Base-by-base conservation (phyloP, 2,113 vertebrate species). In the Cyprinodon variegatus region DNA sequence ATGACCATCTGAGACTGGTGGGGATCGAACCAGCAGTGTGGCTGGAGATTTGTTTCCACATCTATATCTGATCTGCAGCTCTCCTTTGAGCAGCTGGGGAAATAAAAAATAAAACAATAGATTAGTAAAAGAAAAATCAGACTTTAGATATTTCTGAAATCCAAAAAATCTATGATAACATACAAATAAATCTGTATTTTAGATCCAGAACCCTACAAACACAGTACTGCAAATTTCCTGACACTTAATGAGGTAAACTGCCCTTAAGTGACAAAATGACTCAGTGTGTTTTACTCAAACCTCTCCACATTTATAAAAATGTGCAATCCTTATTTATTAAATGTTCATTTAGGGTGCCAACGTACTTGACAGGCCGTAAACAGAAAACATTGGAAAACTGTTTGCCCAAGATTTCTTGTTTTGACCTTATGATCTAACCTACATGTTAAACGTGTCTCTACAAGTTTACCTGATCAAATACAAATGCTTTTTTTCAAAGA, bases 41-140 rank as follows among this genome's bases (percentile, higher is more conserved):
- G 86, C 79, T 0, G 86, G 78, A 22, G 89, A 78, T 38, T 22
- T 61, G 3, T 85, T 92, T 1, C 72, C 92, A 87, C 97, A 99
- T 79, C 72, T 86, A 85, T 95, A 96, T 17, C 82, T 91, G 74
- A 98, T 95, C 6, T 85, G 90, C 45, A 96, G 93, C 37, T 93
- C 88, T 36, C 96, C 96, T 0, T 91, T 60, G 0, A 79, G 83
- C 79, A 98, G 53, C 98, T 99, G 94, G 65, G 89, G 73, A 90
- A 40, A 79, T 2, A 73, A 41, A 73, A 41, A 40, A 70, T 14
- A 2, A 41, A 20, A 53, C 20, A 0, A 29, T 65, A 13, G 20
- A 38, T 63, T 39, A 0, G 14, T 39, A 17, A 3, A 39, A 39
- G 14, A 5, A 62, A 62, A 62, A 13, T 37, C 29, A 62, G 12